A percentile compares a stretch with the other conserved stretches of the same genome.
phyloP scores from a whole-genome alignment of 2,797 vertebrate species.

The Rousettus madagascariensis region DNA sequence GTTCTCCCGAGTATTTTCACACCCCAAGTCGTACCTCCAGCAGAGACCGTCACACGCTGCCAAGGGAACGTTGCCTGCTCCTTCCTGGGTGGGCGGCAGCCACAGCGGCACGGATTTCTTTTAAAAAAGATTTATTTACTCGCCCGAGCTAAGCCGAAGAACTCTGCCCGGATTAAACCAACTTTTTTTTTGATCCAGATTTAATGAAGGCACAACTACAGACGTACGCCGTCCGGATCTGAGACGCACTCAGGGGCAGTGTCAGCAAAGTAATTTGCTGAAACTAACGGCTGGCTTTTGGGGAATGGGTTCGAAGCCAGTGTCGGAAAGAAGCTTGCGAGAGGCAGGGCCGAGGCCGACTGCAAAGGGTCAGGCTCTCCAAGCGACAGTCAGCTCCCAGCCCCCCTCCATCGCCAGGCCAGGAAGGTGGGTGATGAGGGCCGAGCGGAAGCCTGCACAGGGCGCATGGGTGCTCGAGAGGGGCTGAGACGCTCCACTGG shows the following conservation, averaged over 20 bases:
- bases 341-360: background rate
- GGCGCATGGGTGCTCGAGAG: accelerated
- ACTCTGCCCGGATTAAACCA: background rate
- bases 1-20: background rate
- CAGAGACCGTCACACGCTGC: background rate
- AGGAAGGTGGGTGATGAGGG: background rate
- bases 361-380: accelerated
- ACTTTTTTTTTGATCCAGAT: constrained; percentile 7
- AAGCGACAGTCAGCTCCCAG: accelerated
- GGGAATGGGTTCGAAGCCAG: background rate
- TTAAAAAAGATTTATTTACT: constrained; percentile 1
- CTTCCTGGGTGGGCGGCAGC: background rate
- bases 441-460: background rate
- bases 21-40: background rate
- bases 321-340: background rate
- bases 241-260: background rate
- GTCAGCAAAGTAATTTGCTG: constrained; percentile 24
- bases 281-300: constrained; percentile 37
- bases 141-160: background rate
- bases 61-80: background rate
- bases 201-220: background rate
- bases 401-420: background rate
- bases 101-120: background rate
- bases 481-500: background rate
- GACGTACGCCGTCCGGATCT: background rate